Conservation (phyloP, 1,140 invertebrate species). For the Agrypnia vestita region DNA sequence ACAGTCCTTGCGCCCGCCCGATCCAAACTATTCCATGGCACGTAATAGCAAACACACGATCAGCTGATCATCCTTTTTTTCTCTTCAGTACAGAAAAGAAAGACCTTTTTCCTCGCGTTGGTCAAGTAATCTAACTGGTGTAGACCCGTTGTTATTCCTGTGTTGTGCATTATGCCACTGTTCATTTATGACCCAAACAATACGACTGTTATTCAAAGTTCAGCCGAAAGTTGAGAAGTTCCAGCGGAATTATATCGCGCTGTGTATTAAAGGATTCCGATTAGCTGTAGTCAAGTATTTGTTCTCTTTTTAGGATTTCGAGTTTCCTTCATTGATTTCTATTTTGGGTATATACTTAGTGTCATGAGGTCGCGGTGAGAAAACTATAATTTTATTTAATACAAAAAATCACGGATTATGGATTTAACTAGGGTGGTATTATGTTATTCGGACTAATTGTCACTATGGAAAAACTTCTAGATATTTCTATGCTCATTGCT, state of each 20-base stretch:
- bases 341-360: too few species aligned
- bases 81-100: neutral
- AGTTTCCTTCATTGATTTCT: too few species aligned
- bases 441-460: too few species aligned
- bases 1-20: conserved; percentile 4
- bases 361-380: too few species aligned
- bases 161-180: conserved; percentile 37
- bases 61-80: neutral
- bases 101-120: neutral
- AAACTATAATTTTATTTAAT: too few species aligned
- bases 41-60: neutral
- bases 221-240: conserved; percentile 12
- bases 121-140: neutral
- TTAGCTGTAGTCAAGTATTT: too few species aligned
- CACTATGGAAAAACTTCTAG: too few species aligned
- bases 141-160: conserved; percentile 9
- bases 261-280: too few species aligned
- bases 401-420: too few species aligned
- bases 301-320: too few species aligned
- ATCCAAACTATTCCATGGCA: conserved; percentile 2
- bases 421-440: too few species aligned
- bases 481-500: too few species aligned
- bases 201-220: conserved; percentile 32
- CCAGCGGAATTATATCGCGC: neutral
- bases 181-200: conserved; percentile 32